These are phyloP conservation scores for Conger conger DNA, from an alignment of 2,113 vertebrate species.

Conservation along the genomic window DNA sequence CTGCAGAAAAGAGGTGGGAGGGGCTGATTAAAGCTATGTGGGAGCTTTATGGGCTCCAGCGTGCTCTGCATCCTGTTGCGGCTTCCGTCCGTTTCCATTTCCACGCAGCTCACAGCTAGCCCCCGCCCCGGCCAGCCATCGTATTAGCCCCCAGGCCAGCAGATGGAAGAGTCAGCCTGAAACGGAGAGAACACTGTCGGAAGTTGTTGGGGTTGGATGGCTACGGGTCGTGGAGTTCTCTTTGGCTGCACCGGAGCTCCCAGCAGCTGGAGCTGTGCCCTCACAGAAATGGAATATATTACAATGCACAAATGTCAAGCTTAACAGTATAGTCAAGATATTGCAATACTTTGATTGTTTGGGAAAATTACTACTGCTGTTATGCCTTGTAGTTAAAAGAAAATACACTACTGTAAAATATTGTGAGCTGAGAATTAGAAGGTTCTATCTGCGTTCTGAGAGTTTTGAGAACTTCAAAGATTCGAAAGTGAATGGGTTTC, in stretches of 20 bases:
- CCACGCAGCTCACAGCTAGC: neutral
- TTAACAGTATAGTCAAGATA: too few species aligned
- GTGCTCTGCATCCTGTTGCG: neutral
- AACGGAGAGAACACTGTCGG: neutral
- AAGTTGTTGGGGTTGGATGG: neutral
- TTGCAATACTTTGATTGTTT: too few species aligned
- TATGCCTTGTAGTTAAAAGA: too few species aligned
- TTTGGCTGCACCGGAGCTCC: neutral
- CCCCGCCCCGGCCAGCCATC: neutral
- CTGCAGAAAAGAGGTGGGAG: conserved; percentile 1
- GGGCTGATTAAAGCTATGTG: conserved; percentile 9
- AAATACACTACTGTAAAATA: too few species aligned
- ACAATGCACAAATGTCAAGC: too few species aligned
- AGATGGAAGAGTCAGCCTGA: neutral
- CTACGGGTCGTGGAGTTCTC: neutral
- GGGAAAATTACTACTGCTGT: too few species aligned
- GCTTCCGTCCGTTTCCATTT: neutral
- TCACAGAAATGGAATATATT: too few species aligned
- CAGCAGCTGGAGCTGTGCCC: neutral
- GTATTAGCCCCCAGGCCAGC: neutral
- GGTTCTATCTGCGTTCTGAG: too few species aligned
- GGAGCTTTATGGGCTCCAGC: neutral
- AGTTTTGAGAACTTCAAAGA: too few species aligned
- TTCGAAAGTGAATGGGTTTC: too few species aligned
- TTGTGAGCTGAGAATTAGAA: too few species aligned